Evolutionary conservation across 2,113 vertebrate species (phyloP).

Genomic region (Hippocampus zosterae): DNA sequence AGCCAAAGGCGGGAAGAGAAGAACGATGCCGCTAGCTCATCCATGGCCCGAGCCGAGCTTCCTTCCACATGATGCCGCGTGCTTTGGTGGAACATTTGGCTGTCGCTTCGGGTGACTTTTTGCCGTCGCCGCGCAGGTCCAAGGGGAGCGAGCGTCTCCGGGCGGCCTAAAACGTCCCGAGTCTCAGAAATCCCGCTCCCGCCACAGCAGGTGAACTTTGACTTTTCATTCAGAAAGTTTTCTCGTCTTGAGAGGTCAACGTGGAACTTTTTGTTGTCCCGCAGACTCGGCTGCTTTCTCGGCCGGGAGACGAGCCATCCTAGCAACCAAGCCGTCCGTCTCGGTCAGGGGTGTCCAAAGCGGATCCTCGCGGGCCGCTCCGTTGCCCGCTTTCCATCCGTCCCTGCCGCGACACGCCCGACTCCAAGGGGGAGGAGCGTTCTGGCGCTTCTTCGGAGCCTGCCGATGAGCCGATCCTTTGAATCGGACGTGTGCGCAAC

Average conservation of each 20-base stretch:
- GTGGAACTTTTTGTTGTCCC: neutral
- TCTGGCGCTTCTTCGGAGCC: too few relatives aligned
- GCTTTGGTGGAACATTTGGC: too few relatives aligned
- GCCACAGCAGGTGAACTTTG: neutral
- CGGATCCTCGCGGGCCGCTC: neutral
- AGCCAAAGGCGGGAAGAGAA: neutral
- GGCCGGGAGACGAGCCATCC: neutral
- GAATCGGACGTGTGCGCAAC: too few relatives aligned
- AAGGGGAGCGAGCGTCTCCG: neutral
- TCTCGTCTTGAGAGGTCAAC: neutral
- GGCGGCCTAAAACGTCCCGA: neutral
- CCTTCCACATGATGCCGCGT: too few relatives aligned
- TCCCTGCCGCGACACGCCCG: too few relatives aligned
- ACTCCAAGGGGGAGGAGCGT: too few relatives aligned
- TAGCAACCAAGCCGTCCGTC: neutral
- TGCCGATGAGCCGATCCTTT: too few relatives aligned
- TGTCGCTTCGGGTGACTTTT: too few relatives aligned
- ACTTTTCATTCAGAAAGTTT: neutral
- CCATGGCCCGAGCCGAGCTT: too few relatives aligned
- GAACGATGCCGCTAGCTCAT: too few relatives aligned
- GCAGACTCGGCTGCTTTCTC: neutral
- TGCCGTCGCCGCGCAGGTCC: neutral
- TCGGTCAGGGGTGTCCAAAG: too few relatives aligned
- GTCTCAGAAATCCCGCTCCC: neutral
- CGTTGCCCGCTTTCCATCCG: neutral